Conservation (phyloP, 2,797 vertebrate species). For the Cyprinella venusta region DNA sequence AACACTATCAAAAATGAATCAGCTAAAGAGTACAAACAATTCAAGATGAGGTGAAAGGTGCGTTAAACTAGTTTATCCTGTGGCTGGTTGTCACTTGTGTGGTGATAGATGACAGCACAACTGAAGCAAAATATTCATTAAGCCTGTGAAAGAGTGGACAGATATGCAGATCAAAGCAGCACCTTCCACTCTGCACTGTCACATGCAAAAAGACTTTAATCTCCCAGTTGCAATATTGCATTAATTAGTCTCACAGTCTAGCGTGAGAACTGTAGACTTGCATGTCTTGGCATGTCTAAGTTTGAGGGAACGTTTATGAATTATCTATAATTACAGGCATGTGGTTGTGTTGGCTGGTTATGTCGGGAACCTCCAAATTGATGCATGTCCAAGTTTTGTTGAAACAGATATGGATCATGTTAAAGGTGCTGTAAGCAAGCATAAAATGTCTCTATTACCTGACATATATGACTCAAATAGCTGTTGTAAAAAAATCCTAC, state of each 20-base stretch:
- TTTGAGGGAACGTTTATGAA: conserved; percentile 66
- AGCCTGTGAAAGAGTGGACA: conserved; percentile 70
- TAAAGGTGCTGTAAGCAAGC: conserved; percentile 25
- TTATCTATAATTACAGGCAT: conserved; percentile 42
- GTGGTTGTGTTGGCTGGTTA: conserved; percentile 66
- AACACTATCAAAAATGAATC: background rate
- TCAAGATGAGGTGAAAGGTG: conserved; percentile 37
- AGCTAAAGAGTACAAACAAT: conserved; percentile 8
- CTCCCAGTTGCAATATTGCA: conserved; percentile 67
- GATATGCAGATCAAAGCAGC: conserved; percentile 71
- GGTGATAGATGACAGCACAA: conserved; percentile 66
- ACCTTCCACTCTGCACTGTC: conserved; percentile 69
- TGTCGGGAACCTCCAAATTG: conserved; percentile 29
- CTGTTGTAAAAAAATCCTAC: conserved; percentile 1
- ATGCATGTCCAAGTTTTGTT: conserved; percentile 13
- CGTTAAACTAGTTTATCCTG: conserved; percentile 64
- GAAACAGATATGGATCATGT: conserved; percentile 15
- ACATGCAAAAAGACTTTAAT: conserved; percentile 64
- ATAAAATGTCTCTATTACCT: conserved; percentile 39
- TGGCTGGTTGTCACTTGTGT: conserved; percentile 56
- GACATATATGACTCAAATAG: conserved; percentile 9
- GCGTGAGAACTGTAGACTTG: conserved; percentile 72
- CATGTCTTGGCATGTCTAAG: conserved; percentile 60
- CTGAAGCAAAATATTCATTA: conserved; percentile 74
- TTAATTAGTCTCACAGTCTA: conserved; percentile 75